Conservation (phyloP, 2,888 invertebrate genomes). For the Leptopilina drosophilae region DNA sequence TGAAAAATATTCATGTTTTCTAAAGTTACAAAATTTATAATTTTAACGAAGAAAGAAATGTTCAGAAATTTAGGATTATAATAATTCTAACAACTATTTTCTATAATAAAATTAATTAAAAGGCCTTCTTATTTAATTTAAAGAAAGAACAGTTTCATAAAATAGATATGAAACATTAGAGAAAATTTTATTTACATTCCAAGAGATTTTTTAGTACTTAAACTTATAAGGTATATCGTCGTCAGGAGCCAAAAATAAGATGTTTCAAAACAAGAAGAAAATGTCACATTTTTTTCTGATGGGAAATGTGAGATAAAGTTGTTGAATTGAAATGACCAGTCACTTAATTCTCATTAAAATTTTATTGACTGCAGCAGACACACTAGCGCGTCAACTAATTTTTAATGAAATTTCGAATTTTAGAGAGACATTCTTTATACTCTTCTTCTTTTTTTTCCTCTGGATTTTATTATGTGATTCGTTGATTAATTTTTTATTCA, state of each 20-base stretch:
- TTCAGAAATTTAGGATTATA: too few relatives aligned
- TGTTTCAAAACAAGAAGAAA: not conserved
- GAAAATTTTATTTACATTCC: conserved; percentile 14
- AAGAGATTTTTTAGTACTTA: not conserved
- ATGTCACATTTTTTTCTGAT: not conserved
- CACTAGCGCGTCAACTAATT: not conserved
- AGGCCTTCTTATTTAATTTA: not conserved
- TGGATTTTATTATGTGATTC: not conserved
- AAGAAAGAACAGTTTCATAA: not conserved
- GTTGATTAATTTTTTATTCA: not conserved
- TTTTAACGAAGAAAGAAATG: too few relatives aligned
- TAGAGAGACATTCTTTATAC: not conserved
- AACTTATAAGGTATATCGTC: not conserved
- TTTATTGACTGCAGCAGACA: conserved; percentile 5
- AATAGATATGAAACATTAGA: not conserved
- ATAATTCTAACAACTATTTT: too few relatives aligned
- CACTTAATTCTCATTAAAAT: conserved; percentile 20
- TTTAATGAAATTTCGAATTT: not conserved
- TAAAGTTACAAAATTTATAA: too few relatives aligned
- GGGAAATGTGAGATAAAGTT: not conserved
- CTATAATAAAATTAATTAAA: not conserved
- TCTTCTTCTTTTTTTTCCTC: not conserved
- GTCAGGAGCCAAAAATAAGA: not conserved
- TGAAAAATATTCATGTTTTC: too few relatives aligned
- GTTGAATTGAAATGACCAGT: not conserved